Percentiles rank a stretch among this genome's conserved stretches.
These are phyloP conservation scores for Acrocephalus scirpaceus DNA, from an alignment of 2,797 vertebrate species.

Conservation along the genomic window DNA sequence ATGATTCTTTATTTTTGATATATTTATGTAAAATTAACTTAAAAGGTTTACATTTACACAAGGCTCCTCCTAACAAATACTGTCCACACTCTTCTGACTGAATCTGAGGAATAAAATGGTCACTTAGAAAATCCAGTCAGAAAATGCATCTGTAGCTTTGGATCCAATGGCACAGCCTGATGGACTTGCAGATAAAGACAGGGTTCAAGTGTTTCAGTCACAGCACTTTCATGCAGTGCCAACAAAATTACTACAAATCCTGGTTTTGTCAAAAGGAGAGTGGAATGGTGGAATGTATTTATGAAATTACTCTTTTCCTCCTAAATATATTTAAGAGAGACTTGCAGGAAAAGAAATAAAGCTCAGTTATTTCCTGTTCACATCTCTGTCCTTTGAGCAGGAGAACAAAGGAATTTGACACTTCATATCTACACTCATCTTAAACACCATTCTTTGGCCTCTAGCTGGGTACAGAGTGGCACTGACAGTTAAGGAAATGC, in stretches of 20 bases:
- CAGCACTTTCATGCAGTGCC: neutral
- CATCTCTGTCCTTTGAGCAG: constrained; percentile 23
- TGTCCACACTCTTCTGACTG: neutral
- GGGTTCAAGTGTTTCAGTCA: neutral
- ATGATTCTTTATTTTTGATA: neutral
- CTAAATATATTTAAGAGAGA: constrained; percentile 45
- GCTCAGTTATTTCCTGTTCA: constrained; percentile 42
- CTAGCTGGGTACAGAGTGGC: neutral
- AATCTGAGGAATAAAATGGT: neutral
- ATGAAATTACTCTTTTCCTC: constrained; percentile 29
- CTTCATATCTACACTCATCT: neutral
- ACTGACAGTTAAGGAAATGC: neutral
- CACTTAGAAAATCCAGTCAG: neutral
- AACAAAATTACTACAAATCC: neutral
- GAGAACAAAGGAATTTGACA: constrained; percentile 1
- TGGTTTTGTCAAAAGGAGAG: constrained; percentile 14
- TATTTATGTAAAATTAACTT: neutral
- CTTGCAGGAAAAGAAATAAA: constrained; percentile 50
- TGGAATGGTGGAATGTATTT: neutral
- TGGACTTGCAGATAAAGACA: neutral
- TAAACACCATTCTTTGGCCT: neutral
- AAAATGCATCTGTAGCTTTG: neutral
- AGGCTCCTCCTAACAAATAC: neutral
- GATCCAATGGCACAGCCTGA: neutral
- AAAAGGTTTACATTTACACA: neutral